phyloP scores from a whole-genome alignment of 1,140 invertebrate species.

The Drosophila jambulina region DNA sequence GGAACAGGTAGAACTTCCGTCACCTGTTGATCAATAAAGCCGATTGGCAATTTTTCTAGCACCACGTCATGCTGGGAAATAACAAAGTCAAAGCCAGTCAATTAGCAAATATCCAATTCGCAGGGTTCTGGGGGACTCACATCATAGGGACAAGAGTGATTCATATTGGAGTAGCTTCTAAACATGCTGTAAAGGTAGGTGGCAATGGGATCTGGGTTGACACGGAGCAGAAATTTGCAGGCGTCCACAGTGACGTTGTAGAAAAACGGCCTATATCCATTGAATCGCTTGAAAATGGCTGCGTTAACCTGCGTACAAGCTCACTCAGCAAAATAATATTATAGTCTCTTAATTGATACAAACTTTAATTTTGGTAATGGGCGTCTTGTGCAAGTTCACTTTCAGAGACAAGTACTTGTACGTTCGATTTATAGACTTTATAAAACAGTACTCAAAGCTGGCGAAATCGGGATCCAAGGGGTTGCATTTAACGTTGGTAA shows the following conservation, averaged over 20 bases:
- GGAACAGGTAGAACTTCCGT: neutral
- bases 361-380: constrained; percentile 1
- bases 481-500: neutral
- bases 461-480: neutral
- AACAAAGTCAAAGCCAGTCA: too few relatives aligned
- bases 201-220: neutral
- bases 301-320: neutral
- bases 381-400: constrained; percentile 1
- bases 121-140: neutral
- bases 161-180: neutral
- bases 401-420: constrained; percentile 1
- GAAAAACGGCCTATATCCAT: neutral
- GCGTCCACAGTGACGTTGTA: neutral
- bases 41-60: neutral
- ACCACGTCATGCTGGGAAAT: neutral
- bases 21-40: neutral
- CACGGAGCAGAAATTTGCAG: neutral
- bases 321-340: neutral
- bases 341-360: neutral
- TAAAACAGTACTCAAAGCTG: neutral
- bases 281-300: neutral
- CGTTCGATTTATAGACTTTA: constrained; percentile 3
- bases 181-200: neutral
- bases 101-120: neutral
- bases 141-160: neutral